Base-by-base conservation (phyloP, 2,113 vertebrate species). In the Gambusia affinis region DNA sequence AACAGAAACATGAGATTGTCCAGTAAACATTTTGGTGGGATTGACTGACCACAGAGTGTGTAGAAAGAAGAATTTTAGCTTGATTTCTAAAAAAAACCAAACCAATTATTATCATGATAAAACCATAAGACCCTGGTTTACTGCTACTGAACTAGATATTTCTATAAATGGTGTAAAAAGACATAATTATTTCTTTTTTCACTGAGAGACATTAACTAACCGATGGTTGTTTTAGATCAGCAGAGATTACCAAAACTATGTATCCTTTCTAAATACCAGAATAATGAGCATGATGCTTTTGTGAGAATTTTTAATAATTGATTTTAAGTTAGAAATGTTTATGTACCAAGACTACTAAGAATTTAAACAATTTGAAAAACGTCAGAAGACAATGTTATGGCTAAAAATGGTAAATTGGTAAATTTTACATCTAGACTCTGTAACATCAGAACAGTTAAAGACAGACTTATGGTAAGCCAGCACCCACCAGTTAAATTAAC, bases 1-100 rank as follows among this genome's bases (percentile, higher is more conserved):
- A 84, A 86, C 70, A 85, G 73, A 84, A 80, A 84, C 72, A 61
- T 8, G 64, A 83, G 70, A 42, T 63, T 67, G 81, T 81, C 78
- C 70, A 61, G 68, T 76, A 39, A 84, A 73, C 75, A 61, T 62
- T 73, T 75, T 63, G 72, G 51, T 51, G 35, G 39, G 35, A 64
- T 75, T 67, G 79, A 76, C 83, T 83, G 80, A 76, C 74, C 66
- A 42, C 10, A 78, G 84, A 3, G 63, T 69, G 71, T 61, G 57
- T 51, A 79, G 73, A 75, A 70, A 86, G 31, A 76, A 27, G 17
- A 8, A 60, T 76, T 80, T 30, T 11, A 70, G 66, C 77, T 89
- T 33, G 22, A 76, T 85, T 85, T 75, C 35, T 88, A 4, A 54
- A n/a, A 57, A 24, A 54, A n/a, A 37, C 2, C 11, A 17, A 0